Evolutionary conservation across 2,113 vertebrate species (phyloP).

Genomic region (human (Homo sapiens)): DNA sequence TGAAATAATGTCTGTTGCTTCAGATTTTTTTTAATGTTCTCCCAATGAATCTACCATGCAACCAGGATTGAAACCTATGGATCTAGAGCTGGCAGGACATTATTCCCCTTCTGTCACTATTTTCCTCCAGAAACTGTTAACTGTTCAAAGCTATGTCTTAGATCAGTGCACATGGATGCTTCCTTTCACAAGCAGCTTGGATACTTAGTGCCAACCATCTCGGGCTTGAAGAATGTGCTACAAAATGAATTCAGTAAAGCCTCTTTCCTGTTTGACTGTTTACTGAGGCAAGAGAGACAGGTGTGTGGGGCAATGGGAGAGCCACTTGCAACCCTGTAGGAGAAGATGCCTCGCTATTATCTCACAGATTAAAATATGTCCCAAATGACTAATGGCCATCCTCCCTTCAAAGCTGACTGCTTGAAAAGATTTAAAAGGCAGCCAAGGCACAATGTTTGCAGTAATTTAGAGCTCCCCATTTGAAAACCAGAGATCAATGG

Average conservation of each 20-base stretch:
- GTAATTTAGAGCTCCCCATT: constrained; percentile 49
- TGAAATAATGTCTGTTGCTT: not conserved
- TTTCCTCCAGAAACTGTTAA: not conserved
- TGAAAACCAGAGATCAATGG: constrained; percentile 41
- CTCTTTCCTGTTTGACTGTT: not conserved
- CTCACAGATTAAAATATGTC: constrained; percentile 28
- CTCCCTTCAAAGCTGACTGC: constrained; percentile 3
- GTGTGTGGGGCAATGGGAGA: not conserved
- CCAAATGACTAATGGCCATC: not conserved
- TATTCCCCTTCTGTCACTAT: not conserved
- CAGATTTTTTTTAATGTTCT: not conserved
- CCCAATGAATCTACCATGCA: not conserved
- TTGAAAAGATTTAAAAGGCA: constrained; percentile 47
- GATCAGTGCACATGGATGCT: too few species aligned
- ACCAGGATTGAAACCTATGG: accelerated
- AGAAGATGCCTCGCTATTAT: not conserved
- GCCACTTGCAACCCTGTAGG: not conserved
- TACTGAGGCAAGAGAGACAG: not conserved
- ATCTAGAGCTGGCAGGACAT: not conserved
- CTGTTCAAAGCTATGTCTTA: not conserved
- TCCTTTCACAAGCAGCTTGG: not conserved
- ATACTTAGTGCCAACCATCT: not conserved
- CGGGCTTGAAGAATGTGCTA: not conserved
- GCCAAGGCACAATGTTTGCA: not conserved
- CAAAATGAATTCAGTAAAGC: not conserved